These are phyloP conservation scores for Ictalurus punctatus DNA, from an alignment of 2,113 vertebrate genomes.

Conservation along the genomic window DNA sequence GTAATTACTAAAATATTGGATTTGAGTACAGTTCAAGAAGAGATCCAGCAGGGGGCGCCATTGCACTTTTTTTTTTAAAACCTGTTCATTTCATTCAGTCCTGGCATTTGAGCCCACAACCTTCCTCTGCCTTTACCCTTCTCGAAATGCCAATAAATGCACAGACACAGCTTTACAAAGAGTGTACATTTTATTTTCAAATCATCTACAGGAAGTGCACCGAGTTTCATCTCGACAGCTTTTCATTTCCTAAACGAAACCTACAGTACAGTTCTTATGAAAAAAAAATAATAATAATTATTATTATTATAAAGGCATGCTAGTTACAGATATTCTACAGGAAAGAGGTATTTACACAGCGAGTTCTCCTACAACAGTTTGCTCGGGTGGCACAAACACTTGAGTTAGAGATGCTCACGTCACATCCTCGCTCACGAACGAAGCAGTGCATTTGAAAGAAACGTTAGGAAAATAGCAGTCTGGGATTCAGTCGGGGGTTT, in stretches of 20 bases:
- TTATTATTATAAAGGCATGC: slow-evolving; percentile 57
- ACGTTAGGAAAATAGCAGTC: slow-evolving; percentile 47
- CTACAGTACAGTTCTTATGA: slow-evolving; percentile 55
- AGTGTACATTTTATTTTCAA: slow-evolving; percentile 58
- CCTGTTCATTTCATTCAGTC: neutral
- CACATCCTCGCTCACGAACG: slow-evolving; percentile 51
- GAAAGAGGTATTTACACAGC: slow-evolving; percentile 53
- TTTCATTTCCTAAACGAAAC: slow-evolving; percentile 57
- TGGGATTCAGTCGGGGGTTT: neutral
- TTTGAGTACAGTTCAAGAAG: neutral
- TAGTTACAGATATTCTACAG: slow-evolving; percentile 56
- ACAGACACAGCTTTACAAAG: slow-evolving; percentile 42
- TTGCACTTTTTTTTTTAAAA: neutral
- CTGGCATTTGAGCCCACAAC: neutral
- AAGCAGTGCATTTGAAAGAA: slow-evolving; percentile 58
- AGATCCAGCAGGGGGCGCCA: neutral
- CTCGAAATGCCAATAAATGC: neutral
- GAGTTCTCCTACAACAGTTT: slow-evolving; percentile 45
- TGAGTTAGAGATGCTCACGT: slow-evolving; percentile 35
- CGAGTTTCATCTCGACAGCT: slow-evolving; percentile 40
- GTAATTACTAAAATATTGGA: neutral
- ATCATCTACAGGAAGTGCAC: slow-evolving; percentile 55
- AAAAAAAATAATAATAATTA: slow-evolving; percentile 57
- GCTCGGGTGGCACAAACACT: slow-evolving; percentile 48
- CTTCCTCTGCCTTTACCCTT: neutral